A percentile compares a stretch with the other conserved stretches of the same genome.
phyloP scores from a whole-genome alignment of 2,797 vertebrate genomes.

The Trachops cirrhosus region DNA sequence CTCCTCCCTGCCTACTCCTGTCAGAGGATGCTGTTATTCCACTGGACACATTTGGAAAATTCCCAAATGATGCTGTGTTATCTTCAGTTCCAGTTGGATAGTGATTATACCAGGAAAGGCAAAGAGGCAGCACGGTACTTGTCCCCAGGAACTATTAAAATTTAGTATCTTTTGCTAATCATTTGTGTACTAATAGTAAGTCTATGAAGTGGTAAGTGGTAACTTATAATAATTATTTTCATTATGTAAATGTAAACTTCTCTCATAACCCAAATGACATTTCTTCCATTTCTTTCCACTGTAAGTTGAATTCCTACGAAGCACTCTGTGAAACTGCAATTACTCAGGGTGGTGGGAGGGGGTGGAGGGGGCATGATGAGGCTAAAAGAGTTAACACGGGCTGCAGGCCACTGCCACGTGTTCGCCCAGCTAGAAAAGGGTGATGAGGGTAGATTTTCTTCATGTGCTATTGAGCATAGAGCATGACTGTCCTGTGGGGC shows the following conservation, averaged over 20 bases:
- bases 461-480: not conserved
- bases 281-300: constrained; percentile 28
- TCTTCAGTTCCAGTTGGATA: not conserved
- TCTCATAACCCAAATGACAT: not conserved
- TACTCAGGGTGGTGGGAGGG: not conserved
- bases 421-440: not conserved
- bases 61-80: not conserved
- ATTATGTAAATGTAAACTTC: constrained; percentile 8
- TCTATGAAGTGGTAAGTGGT: constrained; percentile 23
- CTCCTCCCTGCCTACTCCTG: not conserved
- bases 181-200: not conserved
- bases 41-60: not conserved
- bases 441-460: constrained; percentile 42
- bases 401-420: not conserved
- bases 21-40: not conserved
- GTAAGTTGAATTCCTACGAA: not conserved
- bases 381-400: not conserved
- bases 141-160: not conserved
- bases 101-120: not conserved
- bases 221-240: constrained; percentile 42
- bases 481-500: not conserved
- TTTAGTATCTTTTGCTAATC: not conserved
- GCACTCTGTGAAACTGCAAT: constrained; percentile 39
- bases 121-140: not conserved
- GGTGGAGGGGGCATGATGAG: too few relatives aligned